Evolutionary conservation across 35 echinoderm and acorn worm species (phyloP), one percentile per base, ranked within the genome.

Genomic region (Chiridota heheva): DNA sequence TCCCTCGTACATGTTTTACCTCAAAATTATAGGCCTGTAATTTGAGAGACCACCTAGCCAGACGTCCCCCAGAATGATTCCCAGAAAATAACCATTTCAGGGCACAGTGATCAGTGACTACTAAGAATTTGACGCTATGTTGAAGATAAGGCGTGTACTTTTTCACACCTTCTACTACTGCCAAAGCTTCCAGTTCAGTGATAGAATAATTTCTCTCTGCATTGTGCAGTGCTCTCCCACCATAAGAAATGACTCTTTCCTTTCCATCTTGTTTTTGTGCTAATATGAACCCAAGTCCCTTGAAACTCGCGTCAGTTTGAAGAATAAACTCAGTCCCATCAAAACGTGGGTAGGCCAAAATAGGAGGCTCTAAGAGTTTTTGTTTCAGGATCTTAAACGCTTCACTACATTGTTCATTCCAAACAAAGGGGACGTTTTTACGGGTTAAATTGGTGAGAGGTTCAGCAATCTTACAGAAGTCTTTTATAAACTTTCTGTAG

Each of bases 321-420:
- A 67, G 57, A 5, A 83, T 69, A 67, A 83, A 83, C 38, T 62
- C 38, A 26, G 8, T 81, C 34, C 55, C 55, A 63, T 42, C 58
- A 38, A 63, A 63, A 10, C 56, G 49, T 34, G 49, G 48, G 22
- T 29, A 79, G 33, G 56, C 48, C 33, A 60, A 38, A 35, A 79
- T 38, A 16, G 76, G 56, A 32, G 76, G 3, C 45, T 34, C 8
- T 39, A 32, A 68, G 5, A 68, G 38, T 10, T 20, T 49, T 49
- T 10, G 7, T 20, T 28, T 8, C 28, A 63, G 7, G 60, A 15
- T 28, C 28, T 63, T 18, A 8, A 82, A 69, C 3, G 78, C 58
- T 15, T 42, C 32, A 24, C 45, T 27, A 68, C 60, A 82, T 17
- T 39, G 24, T n/a, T 17, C 26, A 44, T 22, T 42, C 61, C 58